Conservation (phyloP, 1,140 invertebrate species). For the Papilio machaon region DNA sequence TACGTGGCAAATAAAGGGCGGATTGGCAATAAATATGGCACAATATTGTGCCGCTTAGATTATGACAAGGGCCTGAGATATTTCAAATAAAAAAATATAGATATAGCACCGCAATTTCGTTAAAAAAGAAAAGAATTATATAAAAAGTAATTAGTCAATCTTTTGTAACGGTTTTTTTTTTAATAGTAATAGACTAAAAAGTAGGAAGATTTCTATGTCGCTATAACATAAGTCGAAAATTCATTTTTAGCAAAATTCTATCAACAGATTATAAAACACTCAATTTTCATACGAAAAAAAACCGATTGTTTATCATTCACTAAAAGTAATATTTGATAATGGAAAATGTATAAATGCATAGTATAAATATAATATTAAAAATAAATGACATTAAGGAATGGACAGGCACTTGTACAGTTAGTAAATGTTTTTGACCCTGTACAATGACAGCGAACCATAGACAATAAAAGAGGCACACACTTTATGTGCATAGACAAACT, state of each 20-base stretch:
- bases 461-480: neutral
- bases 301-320: neutral
- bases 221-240: neutral
- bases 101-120: slow-evolving; percentile 39
- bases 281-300: neutral
- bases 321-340: neutral
- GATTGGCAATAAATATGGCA: slow-evolving; percentile 57
- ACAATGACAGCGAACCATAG: slow-evolving; percentile 26
- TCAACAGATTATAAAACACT: slow-evolving; percentile 9
- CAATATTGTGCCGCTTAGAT: slow-evolving; percentile 49
- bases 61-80: slow-evolving; percentile 33
- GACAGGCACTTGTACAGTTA: slow-evolving; percentile 35
- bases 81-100: neutral
- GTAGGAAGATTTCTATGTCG: neutral
- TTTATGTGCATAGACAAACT: neutral
- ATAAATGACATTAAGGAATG: slow-evolving; percentile 25
- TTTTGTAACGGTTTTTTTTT: neutral
- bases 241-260: neutral
- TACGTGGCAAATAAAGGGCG: slow-evolving; percentile 58
- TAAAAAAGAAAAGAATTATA: neutral
- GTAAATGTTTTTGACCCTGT: slow-evolving; percentile 33
- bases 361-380: neutral
- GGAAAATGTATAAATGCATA: neutral
- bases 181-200: neutral
- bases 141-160: neutral